Evolutionary conservation across 2,113 vertebrate genomes (phyloP).

Genomic region (Pomatorhinus ruficollis): DNA sequence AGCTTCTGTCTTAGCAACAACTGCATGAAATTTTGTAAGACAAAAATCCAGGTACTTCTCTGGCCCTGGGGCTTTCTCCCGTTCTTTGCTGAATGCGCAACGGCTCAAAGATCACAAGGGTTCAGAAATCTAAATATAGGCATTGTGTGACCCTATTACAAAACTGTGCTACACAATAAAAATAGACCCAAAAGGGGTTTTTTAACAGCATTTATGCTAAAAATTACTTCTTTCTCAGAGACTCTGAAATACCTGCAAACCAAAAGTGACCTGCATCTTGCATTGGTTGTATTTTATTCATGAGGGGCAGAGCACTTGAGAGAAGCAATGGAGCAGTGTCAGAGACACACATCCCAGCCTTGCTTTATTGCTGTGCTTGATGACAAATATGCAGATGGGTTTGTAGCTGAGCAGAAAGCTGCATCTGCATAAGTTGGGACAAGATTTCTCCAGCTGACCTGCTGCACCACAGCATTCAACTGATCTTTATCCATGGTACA

Average conservation of each 20-base stretch:
- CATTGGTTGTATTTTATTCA: slow-evolving; percentile 7
- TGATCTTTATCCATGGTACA: not conserved
- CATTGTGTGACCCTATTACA: not conserved
- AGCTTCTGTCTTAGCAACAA: not conserved
- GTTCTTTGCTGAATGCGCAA: not conserved
- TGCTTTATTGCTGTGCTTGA: not conserved
- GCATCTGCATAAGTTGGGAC: not conserved
- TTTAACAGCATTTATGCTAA: slow-evolving; percentile 8
- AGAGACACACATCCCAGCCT: not conserved
- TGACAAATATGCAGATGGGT: slow-evolving; percentile 19
- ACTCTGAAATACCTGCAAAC: slow-evolving; percentile 3
- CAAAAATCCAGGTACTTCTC: slow-evolving; percentile 1
- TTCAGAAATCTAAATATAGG: slow-evolving; percentile 48
- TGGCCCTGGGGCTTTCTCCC: slow-evolving; percentile 8
- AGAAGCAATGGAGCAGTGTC: not conserved
- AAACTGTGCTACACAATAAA: slow-evolving; percentile 30
- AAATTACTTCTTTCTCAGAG: not conserved
- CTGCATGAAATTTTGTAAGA: not conserved
- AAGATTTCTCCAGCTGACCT: slow-evolving; percentile 14
- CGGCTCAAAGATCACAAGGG: not conserved
- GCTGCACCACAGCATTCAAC: not conserved
- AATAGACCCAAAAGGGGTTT: not conserved
- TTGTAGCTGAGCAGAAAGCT: not conserved
- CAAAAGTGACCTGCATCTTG: slow-evolving; percentile 6
- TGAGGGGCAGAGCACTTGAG: not conserved